Conservation (phyloP, 2,113 vertebrate species). For the Genyomyrus donnyi region DNA sequence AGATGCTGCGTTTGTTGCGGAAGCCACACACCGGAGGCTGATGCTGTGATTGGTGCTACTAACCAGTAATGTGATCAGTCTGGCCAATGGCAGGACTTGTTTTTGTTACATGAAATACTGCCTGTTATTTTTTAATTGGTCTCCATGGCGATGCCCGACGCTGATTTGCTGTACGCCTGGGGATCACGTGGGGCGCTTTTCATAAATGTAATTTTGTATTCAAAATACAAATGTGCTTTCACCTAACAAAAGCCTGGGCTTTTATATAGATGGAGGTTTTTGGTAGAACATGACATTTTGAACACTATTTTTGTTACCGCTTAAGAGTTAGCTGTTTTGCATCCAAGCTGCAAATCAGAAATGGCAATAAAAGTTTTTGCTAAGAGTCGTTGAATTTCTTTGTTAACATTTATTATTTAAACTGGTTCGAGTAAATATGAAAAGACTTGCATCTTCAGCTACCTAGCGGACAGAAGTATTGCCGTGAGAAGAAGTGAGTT, state of each 20-base stretch:
- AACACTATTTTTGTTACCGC: constrained; percentile 1
- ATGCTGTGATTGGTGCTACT: neutral
- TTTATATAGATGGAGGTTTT: neutral
- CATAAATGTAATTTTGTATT: neutral
- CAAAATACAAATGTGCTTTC: neutral
- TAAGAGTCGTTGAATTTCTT: neutral
- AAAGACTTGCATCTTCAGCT: neutral
- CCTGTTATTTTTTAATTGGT: neutral
- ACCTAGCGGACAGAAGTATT: neutral
- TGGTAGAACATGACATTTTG: neutral
- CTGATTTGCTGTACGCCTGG: neutral
- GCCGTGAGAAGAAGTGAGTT: neutral
- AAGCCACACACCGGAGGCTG: neutral
- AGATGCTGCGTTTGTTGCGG: neutral
- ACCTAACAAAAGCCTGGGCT: neutral
- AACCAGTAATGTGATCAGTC: neutral
- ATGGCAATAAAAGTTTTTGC: neutral
- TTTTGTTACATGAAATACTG: neutral
- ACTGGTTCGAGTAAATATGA: neutral
- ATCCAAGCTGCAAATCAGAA: neutral
- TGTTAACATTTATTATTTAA: neutral
- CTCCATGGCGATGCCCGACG: neutral
- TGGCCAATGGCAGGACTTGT: neutral
- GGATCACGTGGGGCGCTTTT: neutral
- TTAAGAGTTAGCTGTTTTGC: neutral